Conservation (phyloP, 2,888 invertebrate genomes). For the Amorpha juglandis region DNA sequence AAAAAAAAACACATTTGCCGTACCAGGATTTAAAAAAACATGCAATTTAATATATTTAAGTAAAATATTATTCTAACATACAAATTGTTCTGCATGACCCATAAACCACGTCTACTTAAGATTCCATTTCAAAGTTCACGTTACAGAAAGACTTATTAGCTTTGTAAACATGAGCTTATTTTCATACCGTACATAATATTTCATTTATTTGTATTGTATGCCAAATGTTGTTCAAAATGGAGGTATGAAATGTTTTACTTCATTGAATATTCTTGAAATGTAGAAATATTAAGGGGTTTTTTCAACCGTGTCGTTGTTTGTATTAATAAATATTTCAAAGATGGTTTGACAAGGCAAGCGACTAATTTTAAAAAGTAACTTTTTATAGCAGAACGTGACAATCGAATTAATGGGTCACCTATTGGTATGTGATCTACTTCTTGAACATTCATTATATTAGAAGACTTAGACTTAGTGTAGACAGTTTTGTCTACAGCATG, state of each 20-base stretch:
- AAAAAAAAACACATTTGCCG: too few relatives aligned
- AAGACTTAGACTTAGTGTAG: too few relatives aligned
- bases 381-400: too few relatives aligned
- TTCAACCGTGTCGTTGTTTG: too few relatives aligned
- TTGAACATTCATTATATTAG: too few relatives aligned
- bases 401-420: too few relatives aligned
- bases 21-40: too few relatives aligned
- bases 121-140: constrained; percentile 9
- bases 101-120: neutral
- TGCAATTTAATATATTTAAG: neutral
- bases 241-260: neutral
- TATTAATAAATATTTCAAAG: neutral
- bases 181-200: constrained; percentile 1
- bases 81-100: neutral
- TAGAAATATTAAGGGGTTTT: neutral
- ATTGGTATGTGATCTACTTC: too few relatives aligned
- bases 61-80: neutral
- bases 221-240: neutral
- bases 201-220: constrained; percentile 1
- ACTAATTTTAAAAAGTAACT: too few relatives aligned
- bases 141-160: neutral
- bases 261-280: neutral
- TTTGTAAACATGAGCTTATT: constrained; percentile 1
- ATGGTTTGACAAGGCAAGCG: neutral
- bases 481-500: too few relatives aligned